phyloP scores from a whole-genome alignment of 1,140 invertebrate genomes.

The Cyrtorhinus lividipennis region DNA sequence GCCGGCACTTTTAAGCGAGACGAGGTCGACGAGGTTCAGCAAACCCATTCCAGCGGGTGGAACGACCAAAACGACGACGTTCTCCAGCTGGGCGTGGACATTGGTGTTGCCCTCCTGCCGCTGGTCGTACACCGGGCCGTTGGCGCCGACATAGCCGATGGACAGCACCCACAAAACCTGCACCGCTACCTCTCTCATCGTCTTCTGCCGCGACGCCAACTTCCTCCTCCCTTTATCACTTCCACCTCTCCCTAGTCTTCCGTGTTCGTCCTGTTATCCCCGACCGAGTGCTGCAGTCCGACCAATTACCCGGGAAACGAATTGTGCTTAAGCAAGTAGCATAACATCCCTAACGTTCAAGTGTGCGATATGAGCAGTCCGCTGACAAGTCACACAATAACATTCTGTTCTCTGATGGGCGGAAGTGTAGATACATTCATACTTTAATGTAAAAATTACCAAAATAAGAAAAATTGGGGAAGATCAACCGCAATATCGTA shows the following conservation, averaged over 20 bases:
- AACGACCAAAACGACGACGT: conserved; percentile 30
- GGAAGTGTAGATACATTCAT: too few species aligned
- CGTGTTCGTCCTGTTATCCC: background rate
- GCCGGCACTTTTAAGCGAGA: background rate
- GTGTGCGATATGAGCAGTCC: too few species aligned
- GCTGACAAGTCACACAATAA: too few species aligned
- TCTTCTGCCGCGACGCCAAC: background rate
- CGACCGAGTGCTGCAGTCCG: background rate
- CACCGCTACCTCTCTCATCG: background rate
- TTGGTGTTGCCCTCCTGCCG: conserved; percentile 34
- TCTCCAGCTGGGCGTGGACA: conserved; percentile 32
- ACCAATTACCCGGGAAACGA: too few species aligned
- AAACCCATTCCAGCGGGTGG: background rate
- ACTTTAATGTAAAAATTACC: too few species aligned
- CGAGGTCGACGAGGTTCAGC: background rate
- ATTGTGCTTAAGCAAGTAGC: too few species aligned
- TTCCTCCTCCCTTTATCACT: background rate
- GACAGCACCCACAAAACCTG: background rate
- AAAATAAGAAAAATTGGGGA: too few species aligned
- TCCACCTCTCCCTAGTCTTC: background rate
- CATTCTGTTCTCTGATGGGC: too few species aligned
- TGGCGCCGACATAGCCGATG: background rate
- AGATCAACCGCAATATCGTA: too few species aligned
- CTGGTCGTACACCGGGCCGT: conserved; percentile 30
- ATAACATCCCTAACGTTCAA: too few species aligned